phyloP scores from a whole-genome alignment of 2,888 invertebrate species.

The Dexiosoma caninum region DNA sequence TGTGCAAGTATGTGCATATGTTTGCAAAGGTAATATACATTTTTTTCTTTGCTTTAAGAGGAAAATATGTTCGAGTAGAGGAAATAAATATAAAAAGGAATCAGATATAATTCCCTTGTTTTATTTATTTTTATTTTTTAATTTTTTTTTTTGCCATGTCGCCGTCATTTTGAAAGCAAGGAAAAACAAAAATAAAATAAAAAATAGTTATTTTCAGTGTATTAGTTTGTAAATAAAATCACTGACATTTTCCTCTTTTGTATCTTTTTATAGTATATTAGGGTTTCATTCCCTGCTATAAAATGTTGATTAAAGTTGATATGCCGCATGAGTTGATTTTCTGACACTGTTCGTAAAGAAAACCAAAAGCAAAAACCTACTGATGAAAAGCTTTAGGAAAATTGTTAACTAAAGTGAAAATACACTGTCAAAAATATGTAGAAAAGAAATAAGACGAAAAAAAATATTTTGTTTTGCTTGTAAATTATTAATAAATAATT shows the following conservation, averaged over 20 bases:
- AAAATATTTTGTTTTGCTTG: too few relatives aligned
- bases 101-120: slow-evolving; percentile 34
- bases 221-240: slow-evolving; percentile 48
- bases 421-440: too few relatives aligned
- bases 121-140: neutral
- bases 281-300: slow-evolving; percentile 34
- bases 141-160: neutral
- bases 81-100: slow-evolving; percentile 19
- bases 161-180: neutral
- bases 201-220: slow-evolving; percentile 27
- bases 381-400: slow-evolving; percentile 13
- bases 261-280: slow-evolving; percentile 18
- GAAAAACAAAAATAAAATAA: too few relatives aligned
- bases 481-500: too few relatives aligned
- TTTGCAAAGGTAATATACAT: slow-evolving; percentile 40
- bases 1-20: neutral
- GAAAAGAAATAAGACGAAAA: too few relatives aligned
- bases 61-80: slow-evolving; percentile 2
- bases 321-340: slow-evolving; percentile 60
- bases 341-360: slow-evolving; percentile 32
- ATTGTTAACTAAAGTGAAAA: slow-evolving; percentile 35
- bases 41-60: neutral
- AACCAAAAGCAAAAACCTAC: slow-evolving; percentile 12
- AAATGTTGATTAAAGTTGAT: slow-evolving; percentile 63
- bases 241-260: slow-evolving; percentile 25